These are phyloP conservation scores for Bombus pyrosoma DNA, from an alignment of 1,140 invertebrate species.

Conservation along the genomic window DNA sequence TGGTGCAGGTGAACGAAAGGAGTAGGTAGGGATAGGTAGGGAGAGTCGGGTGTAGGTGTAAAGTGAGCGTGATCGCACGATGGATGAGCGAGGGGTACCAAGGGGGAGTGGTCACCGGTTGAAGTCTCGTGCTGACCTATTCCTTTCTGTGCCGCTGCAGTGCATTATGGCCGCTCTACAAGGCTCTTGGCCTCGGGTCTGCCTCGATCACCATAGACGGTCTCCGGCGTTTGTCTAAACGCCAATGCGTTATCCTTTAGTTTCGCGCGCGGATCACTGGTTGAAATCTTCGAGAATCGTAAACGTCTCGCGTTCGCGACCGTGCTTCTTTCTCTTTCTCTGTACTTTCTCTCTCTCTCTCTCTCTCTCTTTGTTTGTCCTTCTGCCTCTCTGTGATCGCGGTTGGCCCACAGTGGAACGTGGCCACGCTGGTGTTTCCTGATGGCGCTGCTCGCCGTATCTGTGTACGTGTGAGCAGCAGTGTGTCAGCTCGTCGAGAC, in stretches of 20 bases:
- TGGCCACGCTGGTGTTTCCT: slow-evolving; percentile 52
- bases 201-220: slow-evolving; percentile 52
- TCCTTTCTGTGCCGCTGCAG: slow-evolving; percentile 78
- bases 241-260: slow-evolving; percentile 19
- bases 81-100: slow-evolving; percentile 74
- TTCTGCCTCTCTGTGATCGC: not conserved
- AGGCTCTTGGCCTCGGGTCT: slow-evolving; percentile 56
- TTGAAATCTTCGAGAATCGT: not conserved
- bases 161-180: slow-evolving; percentile 80
- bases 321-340: not conserved
- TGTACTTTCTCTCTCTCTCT: not conserved
- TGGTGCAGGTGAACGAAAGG: slow-evolving; percentile 53
- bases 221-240: slow-evolving; percentile 22
- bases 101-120: slow-evolving; percentile 79
- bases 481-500: slow-evolving; percentile 46
- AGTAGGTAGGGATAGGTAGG: slow-evolving; percentile 46
- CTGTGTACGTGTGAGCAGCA: slow-evolving; percentile 44
- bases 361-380: not conserved
- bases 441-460: slow-evolving; percentile 35
- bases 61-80: slow-evolving; percentile 74
- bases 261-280: not conserved
- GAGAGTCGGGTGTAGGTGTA: slow-evolving; percentile 72
- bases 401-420: slow-evolving; percentile 14
- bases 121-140: slow-evolving; percentile 80
- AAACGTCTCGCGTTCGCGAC: slow-evolving; percentile 22